Evolutionary conservation across 2,888 invertebrate genomes (phyloP), one percentile per base, ranked within the genome.

Genomic region (Horisme vitalbata): DNA sequence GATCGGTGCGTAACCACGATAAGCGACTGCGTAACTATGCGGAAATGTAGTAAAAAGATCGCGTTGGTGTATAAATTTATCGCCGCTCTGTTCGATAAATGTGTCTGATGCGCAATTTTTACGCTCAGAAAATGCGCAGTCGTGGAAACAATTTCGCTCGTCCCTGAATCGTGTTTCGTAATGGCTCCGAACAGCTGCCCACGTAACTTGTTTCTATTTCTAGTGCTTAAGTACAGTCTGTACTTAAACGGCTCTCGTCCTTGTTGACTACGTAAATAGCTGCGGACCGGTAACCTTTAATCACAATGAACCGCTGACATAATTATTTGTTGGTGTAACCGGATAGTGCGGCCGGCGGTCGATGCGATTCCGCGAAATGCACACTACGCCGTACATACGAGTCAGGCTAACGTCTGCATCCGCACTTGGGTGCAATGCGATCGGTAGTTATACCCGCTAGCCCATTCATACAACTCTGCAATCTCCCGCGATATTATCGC

Each of bases 61-160:
- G 77, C 80, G 81, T 83, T 74, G 77, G 78, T 72, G 81, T 79
- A 79, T 78, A 83, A 81, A 85, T 87, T 84, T 83, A 85, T 84
- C 79, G 77, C 73, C 71, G 71, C 73, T 63, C 65, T 61, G 68
- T 72, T 63, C 69, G 74, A 80, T 82, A 83, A 69, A 82, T 75
- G 74, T 79, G 66, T 74, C 72, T 65, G 72, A 72, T 69, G 72
- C 71, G 74, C 63, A 69, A 57, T 65, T 72, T 76, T 79, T 63
- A 56, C 53, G 52, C 39, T 34, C 15, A 44, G 57, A 63, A 68
- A 67, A 67, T 75, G 69, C 79, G 75, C 71, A 74, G 75, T 79
- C 70, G 67, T 67, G 68, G 64, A 75, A 72, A 74, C 69, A 69
- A 74, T 70, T 68, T 68, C 68, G 68, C 63, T 57, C 73, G 80